These are phyloP conservation scores for Brachypteracias leptosomus DNA, from an alignment of 2,113 vertebrate genomes.

Conservation along the genomic window DNA sequence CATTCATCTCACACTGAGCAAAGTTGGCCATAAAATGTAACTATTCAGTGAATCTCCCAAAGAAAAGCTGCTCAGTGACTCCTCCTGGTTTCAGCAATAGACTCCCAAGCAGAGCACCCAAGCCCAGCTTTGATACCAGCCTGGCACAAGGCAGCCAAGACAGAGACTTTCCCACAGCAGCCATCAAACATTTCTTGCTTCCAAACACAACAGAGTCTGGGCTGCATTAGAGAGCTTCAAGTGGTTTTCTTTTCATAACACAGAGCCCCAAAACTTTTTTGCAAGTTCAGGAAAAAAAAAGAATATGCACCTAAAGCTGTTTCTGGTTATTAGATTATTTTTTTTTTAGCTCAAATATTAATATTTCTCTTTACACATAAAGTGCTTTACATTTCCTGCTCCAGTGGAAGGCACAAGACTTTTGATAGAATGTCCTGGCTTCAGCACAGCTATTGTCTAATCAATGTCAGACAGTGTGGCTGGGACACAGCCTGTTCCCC, in stretches of 20 bases:
- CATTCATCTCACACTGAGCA: not conserved
- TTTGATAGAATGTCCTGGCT: not conserved
- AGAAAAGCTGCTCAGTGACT: not conserved
- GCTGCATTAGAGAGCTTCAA: not conserved
- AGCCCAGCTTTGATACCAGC: not conserved
- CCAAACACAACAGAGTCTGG: constrained; percentile 1
- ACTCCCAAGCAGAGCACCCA: not conserved
- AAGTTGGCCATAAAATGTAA: accelerated
- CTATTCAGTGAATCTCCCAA: not conserved
- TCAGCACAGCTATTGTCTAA: constrained; percentile 12
- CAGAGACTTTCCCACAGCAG: constrained; percentile 22
- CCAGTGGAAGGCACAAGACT: not conserved
- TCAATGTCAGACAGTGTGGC: not conserved
- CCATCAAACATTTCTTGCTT: not conserved
- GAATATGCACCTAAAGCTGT: not conserved
- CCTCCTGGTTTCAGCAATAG: not conserved
- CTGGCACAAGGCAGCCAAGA: not conserved
- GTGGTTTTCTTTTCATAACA: not conserved
- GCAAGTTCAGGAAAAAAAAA: not conserved
- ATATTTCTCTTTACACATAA: not conserved
- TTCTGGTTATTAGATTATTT: not conserved
- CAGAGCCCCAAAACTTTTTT: not conserved
- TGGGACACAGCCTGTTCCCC: not conserved
- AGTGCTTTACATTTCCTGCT: constrained; percentile 3
- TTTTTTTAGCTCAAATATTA: not conserved